Conservation (phyloP, 2,888 invertebrate genomes). For the Scaptomyza caliginosa region DNA sequence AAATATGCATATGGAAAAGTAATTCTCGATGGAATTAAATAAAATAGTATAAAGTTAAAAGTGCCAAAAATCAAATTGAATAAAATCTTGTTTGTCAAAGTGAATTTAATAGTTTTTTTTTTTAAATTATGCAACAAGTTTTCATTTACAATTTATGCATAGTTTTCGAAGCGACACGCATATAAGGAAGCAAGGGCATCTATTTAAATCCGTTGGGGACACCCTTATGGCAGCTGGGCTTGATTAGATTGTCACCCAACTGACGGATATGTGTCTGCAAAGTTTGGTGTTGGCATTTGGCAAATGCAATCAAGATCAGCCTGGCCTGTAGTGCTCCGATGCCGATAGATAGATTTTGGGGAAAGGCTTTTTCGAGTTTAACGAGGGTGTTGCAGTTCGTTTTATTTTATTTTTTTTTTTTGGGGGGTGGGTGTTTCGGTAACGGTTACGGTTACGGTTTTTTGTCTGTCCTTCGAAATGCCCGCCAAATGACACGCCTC, state of each 20-base stretch:
- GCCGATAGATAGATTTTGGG: conserved; percentile 2
- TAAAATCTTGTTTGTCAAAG: conserved; percentile 12
- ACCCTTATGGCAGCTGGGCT: conserved; percentile 27
- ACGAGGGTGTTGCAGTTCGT: conserved; percentile 11
- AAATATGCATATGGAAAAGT: too few relatives aligned
- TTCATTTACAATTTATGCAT: conserved; percentile 7
- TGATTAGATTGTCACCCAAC: conserved; percentile 71
- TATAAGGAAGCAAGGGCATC: background rate
- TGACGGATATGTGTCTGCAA: conserved; percentile 51
- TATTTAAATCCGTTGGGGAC: background rate
- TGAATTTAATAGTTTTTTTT: background rate
- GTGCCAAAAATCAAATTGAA: background rate
- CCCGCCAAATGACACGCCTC: conserved; percentile 36
- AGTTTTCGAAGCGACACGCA: background rate
- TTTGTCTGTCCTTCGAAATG: conserved; percentile 15
- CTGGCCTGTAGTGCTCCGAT: conserved; percentile 22
- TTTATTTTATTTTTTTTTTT: too few relatives aligned
- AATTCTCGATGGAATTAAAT: too few relatives aligned
- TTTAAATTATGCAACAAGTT: conserved; percentile 21
- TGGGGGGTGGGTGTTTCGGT: conserved; percentile 1
- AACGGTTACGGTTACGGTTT: conserved; percentile 15
- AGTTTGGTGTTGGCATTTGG: conserved; percentile 65
- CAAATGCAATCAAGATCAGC: conserved; percentile 76
- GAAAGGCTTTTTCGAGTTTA: background rate
- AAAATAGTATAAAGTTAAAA: background rate